Conservation (phyloP, 2,113 vertebrate species). For the Orcinus orca region DNA sequence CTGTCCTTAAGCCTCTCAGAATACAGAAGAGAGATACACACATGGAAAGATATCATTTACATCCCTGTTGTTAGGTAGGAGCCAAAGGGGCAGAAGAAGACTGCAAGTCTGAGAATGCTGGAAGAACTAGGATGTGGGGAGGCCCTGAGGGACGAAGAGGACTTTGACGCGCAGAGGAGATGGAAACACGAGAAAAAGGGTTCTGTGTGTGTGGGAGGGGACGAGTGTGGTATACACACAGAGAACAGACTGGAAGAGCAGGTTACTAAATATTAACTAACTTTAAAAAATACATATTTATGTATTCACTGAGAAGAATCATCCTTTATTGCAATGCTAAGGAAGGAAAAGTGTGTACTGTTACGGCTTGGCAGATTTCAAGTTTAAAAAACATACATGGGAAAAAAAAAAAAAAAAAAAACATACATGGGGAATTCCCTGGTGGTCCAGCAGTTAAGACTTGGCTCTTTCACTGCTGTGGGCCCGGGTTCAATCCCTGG, state of each 20-base stretch:
- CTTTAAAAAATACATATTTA: background rate
- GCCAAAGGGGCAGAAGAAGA: background rate
- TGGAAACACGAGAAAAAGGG: background rate
- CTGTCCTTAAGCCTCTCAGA: background rate
- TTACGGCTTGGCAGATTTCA: background rate
- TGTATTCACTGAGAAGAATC: background rate
- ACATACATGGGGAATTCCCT: too few species aligned
- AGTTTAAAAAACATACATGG: background rate
- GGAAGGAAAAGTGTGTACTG: background rate
- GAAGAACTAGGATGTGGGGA: background rate
- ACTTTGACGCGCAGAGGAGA: background rate
- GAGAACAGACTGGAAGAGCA: background rate
- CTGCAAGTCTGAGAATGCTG: background rate
- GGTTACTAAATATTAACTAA: background rate
- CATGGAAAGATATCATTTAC: background rate
- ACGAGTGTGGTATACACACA: background rate
- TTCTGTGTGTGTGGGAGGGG: too few species aligned
- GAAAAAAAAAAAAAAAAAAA: too few species aligned
- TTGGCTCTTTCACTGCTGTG: background rate
- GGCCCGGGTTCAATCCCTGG: background rate
- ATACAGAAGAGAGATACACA: background rate
- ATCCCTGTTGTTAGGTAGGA: background rate
- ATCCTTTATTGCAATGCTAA: background rate
- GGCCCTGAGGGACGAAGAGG: background rate
- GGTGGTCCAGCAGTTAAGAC: background rate